Conservation (phyloP, 2,888 invertebrate genomes). For the Rotaria macrura region DNA sequence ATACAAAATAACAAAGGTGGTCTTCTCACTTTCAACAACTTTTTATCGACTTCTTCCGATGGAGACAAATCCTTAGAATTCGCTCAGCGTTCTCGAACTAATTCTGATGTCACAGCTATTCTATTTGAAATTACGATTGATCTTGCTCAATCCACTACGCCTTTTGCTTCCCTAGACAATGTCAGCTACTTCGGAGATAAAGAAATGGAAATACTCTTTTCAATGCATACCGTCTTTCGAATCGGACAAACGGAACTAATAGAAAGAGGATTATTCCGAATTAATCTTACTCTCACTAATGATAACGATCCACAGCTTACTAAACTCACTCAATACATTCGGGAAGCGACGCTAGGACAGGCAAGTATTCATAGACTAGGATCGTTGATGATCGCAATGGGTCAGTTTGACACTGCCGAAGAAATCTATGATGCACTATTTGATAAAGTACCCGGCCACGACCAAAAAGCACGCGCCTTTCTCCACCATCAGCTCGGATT, state of each 20-base stretch:
- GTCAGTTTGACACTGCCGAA: not conserved
- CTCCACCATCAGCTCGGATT: too few species aligned
- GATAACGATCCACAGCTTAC: not conserved
- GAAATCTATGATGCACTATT: not conserved
- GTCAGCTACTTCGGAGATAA: not conserved
- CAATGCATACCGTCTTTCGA: not conserved
- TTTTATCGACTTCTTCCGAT: not conserved
- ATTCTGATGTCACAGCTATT: not conserved
- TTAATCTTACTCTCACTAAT: not conserved
- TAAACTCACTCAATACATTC: not conserved
- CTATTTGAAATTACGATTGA: not conserved
- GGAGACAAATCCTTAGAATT: not conserved
- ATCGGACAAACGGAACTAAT: not conserved
- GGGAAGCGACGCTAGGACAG: not conserved
- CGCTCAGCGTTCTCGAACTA: not conserved
- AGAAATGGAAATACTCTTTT: not conserved
- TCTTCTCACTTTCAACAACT: not conserved
- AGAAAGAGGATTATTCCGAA: not conserved
- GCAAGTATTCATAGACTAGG: not conserved
- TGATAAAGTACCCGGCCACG: not conserved
- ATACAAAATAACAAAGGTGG: not conserved
- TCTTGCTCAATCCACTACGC: not conserved
- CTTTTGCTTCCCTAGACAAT: not conserved
- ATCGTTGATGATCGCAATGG: not conserved
- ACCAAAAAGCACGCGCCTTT: not conserved